Percentiles rank a stretch among this genome's conserved stretches.
These are phyloP conservation scores for Manis javanica DNA, from an alignment of 2,797 vertebrate genomes.

Conservation along the genomic window DNA sequence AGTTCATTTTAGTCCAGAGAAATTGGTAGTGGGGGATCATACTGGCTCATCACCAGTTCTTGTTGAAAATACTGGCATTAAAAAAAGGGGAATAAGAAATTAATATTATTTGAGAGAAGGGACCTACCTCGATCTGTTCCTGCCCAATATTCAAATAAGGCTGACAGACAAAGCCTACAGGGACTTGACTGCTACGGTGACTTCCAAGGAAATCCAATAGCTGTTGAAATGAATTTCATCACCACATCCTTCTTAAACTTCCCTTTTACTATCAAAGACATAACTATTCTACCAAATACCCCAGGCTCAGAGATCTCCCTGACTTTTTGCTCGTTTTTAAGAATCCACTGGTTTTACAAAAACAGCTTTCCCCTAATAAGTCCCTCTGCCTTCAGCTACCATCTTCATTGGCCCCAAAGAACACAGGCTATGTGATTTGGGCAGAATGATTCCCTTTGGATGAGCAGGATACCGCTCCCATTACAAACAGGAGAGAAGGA, in stretches of 20 bases:
- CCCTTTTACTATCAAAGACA: not conserved
- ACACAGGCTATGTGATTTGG: not conserved
- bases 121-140: not conserved
- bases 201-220: not conserved
- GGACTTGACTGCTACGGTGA: not conserved
- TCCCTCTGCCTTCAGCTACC: not conserved
- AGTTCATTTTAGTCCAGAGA: not conserved
- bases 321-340: not conserved
- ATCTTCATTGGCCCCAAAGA: not conserved
- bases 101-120: not conserved
- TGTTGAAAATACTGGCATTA: not conserved
- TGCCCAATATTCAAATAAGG: not conserved
- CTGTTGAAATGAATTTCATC: slow-evolving; percentile 11
- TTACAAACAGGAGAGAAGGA: not conserved
- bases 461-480: not conserved
- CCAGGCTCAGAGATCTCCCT: not conserved
- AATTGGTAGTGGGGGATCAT: not conserved
- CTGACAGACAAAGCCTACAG: not conserved
- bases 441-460: not conserved
- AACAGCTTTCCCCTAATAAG: not conserved
- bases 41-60: not conserved
- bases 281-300: not conserved
- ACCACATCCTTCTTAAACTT: not conserved
- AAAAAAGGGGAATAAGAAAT: not conserved
- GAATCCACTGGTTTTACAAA: not conserved